Evolutionary conservation across 2,113 vertebrate genomes (phyloP).

Genomic region (Sinocyclocheilus anshuiensis): DNA sequence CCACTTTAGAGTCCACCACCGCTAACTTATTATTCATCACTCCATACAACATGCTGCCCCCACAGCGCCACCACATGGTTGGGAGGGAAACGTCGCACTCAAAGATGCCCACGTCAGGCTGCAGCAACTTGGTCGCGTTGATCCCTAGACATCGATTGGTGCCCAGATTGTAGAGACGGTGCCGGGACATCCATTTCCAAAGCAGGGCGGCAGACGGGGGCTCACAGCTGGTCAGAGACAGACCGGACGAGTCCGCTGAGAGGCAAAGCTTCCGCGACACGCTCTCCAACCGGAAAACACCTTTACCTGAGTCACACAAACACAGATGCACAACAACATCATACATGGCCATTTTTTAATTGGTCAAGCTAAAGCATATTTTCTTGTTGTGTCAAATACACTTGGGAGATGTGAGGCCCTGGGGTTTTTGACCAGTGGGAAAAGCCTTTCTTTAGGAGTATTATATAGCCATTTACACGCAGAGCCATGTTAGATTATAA

Average conservation of each 20-base stretch:
- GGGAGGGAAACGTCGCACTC: conserved; percentile 79
- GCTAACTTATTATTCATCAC: conserved; percentile 78
- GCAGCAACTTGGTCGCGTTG: conserved; percentile 73
- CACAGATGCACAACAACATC: neutral
- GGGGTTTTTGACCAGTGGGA: conserved; percentile 40
- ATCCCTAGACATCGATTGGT: conserved; percentile 84
- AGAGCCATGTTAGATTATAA: conserved; percentile 48
- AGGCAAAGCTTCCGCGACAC: conserved; percentile 78
- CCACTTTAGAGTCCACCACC: conserved; percentile 70
- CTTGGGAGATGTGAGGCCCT: conserved; percentile 1
- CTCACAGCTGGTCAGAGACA: conserved; percentile 81
- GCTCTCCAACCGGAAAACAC: conserved; percentile 86
- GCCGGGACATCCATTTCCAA: conserved; percentile 94
- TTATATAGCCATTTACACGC: conserved; percentile 51
- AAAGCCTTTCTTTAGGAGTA: conserved; percentile 28
- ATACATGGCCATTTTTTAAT: neutral
- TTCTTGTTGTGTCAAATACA: neutral
- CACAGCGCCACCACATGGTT: conserved; percentile 84
- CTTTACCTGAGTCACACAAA: conserved; percentile 76
- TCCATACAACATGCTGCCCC: conserved; percentile 74
- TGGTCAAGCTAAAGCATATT: conserved; percentile 4
- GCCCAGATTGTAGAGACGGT: conserved; percentile 85
- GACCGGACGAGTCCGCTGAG: conserved; percentile 66
- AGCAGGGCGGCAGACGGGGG: conserved; percentile 79
- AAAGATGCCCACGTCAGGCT: conserved; percentile 75